These are phyloP conservation scores for Sternotherus odoratus DNA, from an alignment of 2,797 vertebrate species.

Conservation along the genomic window DNA sequence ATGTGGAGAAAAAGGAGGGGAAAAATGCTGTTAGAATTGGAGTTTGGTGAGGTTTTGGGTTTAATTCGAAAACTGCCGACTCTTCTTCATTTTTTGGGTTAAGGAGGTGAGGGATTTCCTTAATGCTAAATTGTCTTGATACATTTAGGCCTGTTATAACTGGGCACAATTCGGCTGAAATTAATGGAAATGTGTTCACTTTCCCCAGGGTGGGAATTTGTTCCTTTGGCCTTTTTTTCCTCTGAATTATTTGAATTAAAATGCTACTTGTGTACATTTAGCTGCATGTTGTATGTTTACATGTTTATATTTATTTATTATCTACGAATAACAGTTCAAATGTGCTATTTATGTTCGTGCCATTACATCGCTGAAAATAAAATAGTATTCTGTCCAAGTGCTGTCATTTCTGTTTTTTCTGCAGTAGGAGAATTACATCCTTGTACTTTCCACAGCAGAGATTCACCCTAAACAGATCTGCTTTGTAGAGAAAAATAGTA, in stretches of 20 bases:
- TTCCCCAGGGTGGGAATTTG: not conserved
- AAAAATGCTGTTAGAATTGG: not conserved
- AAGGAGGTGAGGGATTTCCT: constrained; percentile 8
- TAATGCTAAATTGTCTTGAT: fast-evolving
- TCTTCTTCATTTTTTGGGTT: not conserved
- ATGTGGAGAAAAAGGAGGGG: not conserved
- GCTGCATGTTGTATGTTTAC: not conserved
- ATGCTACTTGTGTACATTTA: not conserved
- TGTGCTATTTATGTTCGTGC: not conserved
- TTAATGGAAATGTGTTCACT: not conserved
- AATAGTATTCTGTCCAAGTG: constrained; percentile 28
- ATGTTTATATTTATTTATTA: constrained; percentile 26
- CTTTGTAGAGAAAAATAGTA: constrained; percentile 28
- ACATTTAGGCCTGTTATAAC: not conserved
- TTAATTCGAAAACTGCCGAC: not conserved
- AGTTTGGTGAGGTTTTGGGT: not conserved
- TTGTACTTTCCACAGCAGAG: not conserved
- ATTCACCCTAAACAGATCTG: not conserved
- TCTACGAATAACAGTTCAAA: not conserved
- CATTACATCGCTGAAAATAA: constrained; percentile 57
- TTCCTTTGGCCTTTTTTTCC: constrained; percentile 2
- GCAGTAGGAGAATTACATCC: not conserved
- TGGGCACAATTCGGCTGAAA: not conserved
- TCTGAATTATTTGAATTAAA: not conserved
- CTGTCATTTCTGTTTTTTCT: constrained; percentile 25